Evolutionary conservation across 2,113 vertebrate genomes (phyloP).

Genomic region (Pycnonotus jocosus): DNA sequence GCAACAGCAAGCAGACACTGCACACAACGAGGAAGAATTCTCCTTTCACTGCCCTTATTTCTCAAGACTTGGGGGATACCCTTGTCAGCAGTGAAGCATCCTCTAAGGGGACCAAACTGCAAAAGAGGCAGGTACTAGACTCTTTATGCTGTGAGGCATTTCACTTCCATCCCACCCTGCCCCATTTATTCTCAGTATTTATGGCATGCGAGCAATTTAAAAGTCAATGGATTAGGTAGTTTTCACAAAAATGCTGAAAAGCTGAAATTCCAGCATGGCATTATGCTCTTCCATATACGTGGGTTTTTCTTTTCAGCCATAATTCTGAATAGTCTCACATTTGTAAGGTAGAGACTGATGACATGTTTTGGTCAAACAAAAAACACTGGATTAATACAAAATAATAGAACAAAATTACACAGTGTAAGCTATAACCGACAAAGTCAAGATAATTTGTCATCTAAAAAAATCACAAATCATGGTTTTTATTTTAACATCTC

Average conservation of each 20-base stretch:
- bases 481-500: not conserved
- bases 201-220: not conserved
- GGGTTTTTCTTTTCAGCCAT: not conserved
- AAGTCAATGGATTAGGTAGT: not conserved
- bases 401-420: not conserved
- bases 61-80: not conserved
- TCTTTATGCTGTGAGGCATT: not conserved
- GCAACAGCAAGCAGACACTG: not conserved
- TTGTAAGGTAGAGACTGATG: not conserved
- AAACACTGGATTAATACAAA: conserved; percentile 10
- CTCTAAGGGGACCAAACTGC: not conserved
- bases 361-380: conserved; percentile 32
- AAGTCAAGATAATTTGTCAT: not conserved
- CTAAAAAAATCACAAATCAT: not conserved
- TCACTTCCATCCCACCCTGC: not conserved
- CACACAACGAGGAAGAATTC: not conserved
- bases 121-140: not conserved
- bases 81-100: not conserved
- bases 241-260: not conserved
- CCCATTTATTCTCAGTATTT: not conserved
- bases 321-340: not conserved
- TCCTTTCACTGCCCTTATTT: not conserved
- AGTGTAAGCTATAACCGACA: not conserved
- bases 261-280: not conserved
- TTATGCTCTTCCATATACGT: not conserved